phyloP scores from a whole-genome alignment of 1,140 invertebrate genomes.

The Drosophila bocki region DNA sequence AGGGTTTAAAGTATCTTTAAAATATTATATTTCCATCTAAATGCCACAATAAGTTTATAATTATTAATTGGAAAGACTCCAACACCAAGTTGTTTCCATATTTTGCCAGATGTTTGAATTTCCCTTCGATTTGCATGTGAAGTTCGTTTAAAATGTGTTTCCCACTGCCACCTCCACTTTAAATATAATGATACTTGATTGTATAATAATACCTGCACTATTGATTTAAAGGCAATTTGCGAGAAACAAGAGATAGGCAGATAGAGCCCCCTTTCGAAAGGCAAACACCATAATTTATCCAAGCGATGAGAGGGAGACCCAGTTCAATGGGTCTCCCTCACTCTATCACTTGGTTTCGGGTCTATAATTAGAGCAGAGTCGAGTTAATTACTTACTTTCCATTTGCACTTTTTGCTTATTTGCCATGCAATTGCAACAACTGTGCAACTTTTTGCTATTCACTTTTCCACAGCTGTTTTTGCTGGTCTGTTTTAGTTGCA shows the following conservation, averaged over 20 bases:
- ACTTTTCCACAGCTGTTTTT: constrained; percentile 12
- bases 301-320: constrained; percentile 11
- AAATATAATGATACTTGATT: constrained; percentile 34
- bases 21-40: not conserved
- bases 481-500: not conserved
- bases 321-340: constrained; percentile 4
- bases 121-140: constrained; percentile 19
- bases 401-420: constrained; percentile 22
- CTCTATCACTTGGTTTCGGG: constrained; percentile 2
- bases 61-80: constrained; percentile 4
- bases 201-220: constrained; percentile 22
- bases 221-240: constrained; percentile 25
- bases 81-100: not conserved
- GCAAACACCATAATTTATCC: constrained; percentile 23
- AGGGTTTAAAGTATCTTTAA: not conserved
- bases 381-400: constrained; percentile 53
- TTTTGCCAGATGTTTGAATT: constrained; percentile 10
- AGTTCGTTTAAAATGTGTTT: constrained; percentile 11
- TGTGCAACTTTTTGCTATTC: constrained; percentile 28
- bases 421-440: constrained; percentile 5
- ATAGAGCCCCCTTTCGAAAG: not conserved
- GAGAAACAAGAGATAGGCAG: not conserved
- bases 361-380: constrained; percentile 42
- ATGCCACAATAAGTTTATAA: not conserved
- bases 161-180: not conserved